Base-by-base conservation (phyloP, 2,888 invertebrate genomes). In the Drosophila aldrichi region DNA sequence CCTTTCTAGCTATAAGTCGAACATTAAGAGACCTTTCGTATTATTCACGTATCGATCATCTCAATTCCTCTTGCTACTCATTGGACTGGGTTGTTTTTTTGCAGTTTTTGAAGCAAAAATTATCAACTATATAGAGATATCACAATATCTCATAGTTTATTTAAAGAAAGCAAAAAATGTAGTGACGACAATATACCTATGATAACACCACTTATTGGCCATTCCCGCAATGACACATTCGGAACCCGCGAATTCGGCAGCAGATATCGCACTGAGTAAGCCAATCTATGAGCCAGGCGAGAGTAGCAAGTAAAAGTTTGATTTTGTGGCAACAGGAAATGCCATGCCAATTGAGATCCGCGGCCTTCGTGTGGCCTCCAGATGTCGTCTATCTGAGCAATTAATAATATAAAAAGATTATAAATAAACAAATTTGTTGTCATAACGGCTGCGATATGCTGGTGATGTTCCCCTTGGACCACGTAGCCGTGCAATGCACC, bases 291-390 rank as follows among this genome's bases (percentile, higher is more conserved):
- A 73, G 56, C 41, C 25, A 55, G 32, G 29, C 43, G 29, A 48
- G 5, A 46, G 16, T 38, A 49, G 48, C 38, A 38, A 55, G 62
- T 76, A 66, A 65, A 69, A 69, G 76, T 62, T 70, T 34, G 43
- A 7, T 22, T 52, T 38, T 61, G 38, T 38, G 38, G 20, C 41
- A 44, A 71, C 80, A 72, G 84, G 84, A 84, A 84, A 84, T 89
- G 63, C 86, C 84, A 70, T 60, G 61, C 70, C 49, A 73, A 87
- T 77, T 87, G 87, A 22, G 32, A 62, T 20, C 63, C 51, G 32
- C 67, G 59, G 58, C 65, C 68, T 58, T 56, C 60, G 57, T 58
- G 5, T 38, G 52, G 52, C 52, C 38, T 16, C 22, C 36, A 22
- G 25, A 54, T 49, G 51, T 38, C 54, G 43, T 51, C 69, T 71